phyloP scores from a whole-genome alignment of 2,113 vertebrate genomes.

The Suncus etruscus region DNA sequence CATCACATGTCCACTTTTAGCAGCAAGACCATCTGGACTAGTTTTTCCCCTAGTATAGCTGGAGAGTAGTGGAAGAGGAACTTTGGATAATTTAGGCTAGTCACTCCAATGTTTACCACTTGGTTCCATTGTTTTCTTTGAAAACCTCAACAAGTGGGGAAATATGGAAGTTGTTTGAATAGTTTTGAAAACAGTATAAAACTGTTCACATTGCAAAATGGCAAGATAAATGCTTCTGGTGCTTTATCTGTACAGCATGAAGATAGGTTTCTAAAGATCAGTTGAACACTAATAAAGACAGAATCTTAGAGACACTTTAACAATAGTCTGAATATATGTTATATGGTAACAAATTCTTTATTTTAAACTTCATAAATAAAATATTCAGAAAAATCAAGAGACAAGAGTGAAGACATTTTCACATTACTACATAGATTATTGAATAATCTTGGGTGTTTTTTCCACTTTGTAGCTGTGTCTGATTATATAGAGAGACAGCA shows the following conservation, averaged over 20 bases:
- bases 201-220: neutral
- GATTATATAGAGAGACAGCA: neutral
- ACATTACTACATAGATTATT: neutral
- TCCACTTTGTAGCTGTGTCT: too few relatives aligned
- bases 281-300: neutral
- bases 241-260: neutral
- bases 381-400: neutral
- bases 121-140: neutral
- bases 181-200: neutral
- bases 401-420: neutral
- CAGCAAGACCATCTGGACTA: neutral
- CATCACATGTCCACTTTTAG: neutral
- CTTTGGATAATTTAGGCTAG: neutral
- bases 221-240: neutral
- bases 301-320: neutral
- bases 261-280: neutral
- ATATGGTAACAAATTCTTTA: neutral
- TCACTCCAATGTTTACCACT: neutral
- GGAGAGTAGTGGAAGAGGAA: neutral
- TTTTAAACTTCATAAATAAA: neutral
- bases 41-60: neutral
- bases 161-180: neutral
- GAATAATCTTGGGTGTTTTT: neutral
- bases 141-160: neutral
- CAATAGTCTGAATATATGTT: neutral